Evolutionary conservation across 2,113 vertebrate species (phyloP), one percentile per base, ranked within the genome.

Genomic region (Argyrosomus japonicus): DNA sequence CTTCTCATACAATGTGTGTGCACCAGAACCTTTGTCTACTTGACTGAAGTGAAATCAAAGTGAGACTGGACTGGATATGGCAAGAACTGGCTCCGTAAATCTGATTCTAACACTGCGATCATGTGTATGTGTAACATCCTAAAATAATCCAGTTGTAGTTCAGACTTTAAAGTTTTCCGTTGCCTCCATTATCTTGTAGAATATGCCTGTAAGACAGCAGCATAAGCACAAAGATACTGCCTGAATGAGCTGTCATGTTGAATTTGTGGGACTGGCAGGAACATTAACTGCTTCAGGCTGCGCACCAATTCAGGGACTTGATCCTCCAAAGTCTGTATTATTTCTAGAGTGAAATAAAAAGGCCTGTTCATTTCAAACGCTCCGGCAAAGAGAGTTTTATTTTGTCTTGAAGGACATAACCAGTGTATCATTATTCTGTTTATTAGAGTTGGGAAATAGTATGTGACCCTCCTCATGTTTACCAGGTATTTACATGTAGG

Each of bases 1-100:
- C 78, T 81, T 84, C 71, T 85, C 50, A 64, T 80, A 58, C 62
- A 65, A 40, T 23, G 3, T 54, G 23, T 73, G 75, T 77, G 75
- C 75, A 70, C 10, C 2, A 47, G 77, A 84, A 88, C 81, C 61
- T 78, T 57, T 5, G 36, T 61, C 68, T 57, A 50, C 21, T 60
- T 36, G 5, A 57, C 4, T 1, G 21, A 71, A 77, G 68, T 62
- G 36, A 40, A 40, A 2, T 8, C 36, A 40, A 40, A 40, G 8
- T 40, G 62, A 32, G 17, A 32, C 45, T 50, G 25, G 27, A 72
- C 54, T 60, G 29, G 17, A 72, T 47, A 23, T 32, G 25, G 18
- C 7, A 40, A 54, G 17, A 56, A 27, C 19, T 40, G 27, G 8
- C 29, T 75, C 29, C 5, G 23, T 8, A 3, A 23, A 21, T 32